phyloP scores from a whole-genome alignment of 2,888 invertebrate genomes.

The Netelia melanura region DNA sequence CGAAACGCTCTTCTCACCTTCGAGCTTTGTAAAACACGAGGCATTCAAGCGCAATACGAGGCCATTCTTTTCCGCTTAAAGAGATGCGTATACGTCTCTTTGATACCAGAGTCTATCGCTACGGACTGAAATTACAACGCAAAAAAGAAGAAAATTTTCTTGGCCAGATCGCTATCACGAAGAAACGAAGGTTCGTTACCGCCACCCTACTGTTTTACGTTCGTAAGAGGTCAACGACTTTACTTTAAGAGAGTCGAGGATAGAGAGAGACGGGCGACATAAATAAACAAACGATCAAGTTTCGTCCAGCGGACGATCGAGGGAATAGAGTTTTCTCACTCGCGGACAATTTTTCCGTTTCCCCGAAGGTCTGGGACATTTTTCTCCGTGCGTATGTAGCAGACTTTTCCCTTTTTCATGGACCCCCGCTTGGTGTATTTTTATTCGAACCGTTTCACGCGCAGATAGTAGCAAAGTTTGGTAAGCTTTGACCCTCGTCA shows the following conservation, averaged over 20 bases:
- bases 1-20: slow-evolving; percentile 16
- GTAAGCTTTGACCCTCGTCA: slow-evolving; percentile 46
- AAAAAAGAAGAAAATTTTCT: neutral
- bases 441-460: neutral
- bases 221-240: neutral
- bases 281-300: slow-evolving; percentile 17
- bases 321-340: slow-evolving; percentile 5
- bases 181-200: neutral
- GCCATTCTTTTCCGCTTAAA: neutral
- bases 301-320: slow-evolving; percentile 3
- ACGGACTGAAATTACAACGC: neutral
- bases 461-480: neutral
- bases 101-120: neutral
- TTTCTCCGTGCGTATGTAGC: neutral
- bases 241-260: neutral
- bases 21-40: neutral
- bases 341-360: slow-evolving; percentile 29
- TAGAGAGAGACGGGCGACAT: neutral
- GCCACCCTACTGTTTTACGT: neutral
- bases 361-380: slow-evolving; percentile 2
- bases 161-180: neutral
- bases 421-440: neutral
- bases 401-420: neutral
- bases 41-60: neutral
- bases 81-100: neutral